Percentiles rank a stretch among this genome's conserved stretches.
Conservation (phyloP, 2,113 vertebrate species). For the Chionis minor region DNA sequence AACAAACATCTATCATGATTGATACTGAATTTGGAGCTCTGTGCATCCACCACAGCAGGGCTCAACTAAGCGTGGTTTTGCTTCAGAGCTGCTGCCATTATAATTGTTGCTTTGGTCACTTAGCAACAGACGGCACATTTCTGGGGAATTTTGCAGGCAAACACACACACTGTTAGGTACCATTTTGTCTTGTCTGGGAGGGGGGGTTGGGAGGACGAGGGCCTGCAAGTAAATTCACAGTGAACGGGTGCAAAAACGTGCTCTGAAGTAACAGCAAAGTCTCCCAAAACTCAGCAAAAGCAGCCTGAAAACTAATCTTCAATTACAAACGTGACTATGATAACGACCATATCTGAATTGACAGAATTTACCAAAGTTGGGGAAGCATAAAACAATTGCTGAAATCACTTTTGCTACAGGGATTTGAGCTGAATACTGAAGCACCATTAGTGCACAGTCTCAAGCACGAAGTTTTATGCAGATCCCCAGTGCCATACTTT, state of each 20-base stretch:
- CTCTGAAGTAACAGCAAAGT: fast-evolving
- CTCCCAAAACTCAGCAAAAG: neutral
- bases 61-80: neutral
- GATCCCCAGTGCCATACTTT: neutral
- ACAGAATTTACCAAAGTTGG: neutral
- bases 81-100: neutral
- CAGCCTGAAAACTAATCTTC: neutral
- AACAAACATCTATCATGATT: neutral
- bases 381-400: neutral
- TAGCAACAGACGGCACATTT: neutral
- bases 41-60: neutral
- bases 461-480: neutral
- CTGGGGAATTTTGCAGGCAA: neutral
- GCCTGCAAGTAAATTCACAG: neutral
- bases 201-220: neutral
- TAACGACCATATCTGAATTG: neutral
- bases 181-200: neutral
- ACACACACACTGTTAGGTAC: neutral
- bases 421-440: neutral
- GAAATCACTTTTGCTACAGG: neutral
- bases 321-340: neutral
- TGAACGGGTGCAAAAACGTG: neutral
- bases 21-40: neutral
- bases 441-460: neutral
- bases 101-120: neutral